Base-by-base conservation (phyloP, 2,888 invertebrate genomes). In the Rapana venosa region DNA sequence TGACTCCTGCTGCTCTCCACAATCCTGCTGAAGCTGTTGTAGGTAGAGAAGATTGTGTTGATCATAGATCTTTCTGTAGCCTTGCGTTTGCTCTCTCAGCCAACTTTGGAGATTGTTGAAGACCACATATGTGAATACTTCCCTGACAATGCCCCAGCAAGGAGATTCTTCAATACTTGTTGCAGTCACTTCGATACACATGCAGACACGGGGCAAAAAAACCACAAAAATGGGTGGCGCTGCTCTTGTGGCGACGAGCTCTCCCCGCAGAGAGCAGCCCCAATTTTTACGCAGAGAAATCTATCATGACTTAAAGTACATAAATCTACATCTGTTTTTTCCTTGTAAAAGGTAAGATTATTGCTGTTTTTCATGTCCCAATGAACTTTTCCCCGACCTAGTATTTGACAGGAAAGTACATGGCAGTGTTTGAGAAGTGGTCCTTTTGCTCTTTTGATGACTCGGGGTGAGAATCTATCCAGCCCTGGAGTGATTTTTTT, bases 91-190 rank as follows among this genome's bases (percentile, higher is more conserved):
- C 87, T 5, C 88, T 79, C 0, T 91, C 91, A 36, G 90, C 92
- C 56, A 92, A 22, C 6, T 58, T 30, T 90, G 89, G 4, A 89
- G 88, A 20, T 84, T 15, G n/a, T 47, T 83, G n/a, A n/a, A n/a
- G n/a, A n/a, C n/a, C n/a, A n/a, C n/a, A n/a, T n/a, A n/a, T n/a
- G n/a, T n/a, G n/a, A n/a, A n/a, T 17, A 87, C 83, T 47, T 87
- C 81, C 2, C 87, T 79, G 17, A 89, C 74, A 36, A 87, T 56
- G 56, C n/a, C 74, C 88, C 30, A 92, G 90, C 0, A 91, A 91
- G 13, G 91, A 92, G 26, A 92, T 92, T 13, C 91, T 90, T n/a
- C 91, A 32, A 84, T 91, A 93, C 74, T 92, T 92, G 70, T 92
- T 92, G 86, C 90, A 92, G 77, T 92, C 88, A 15, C 90, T 90